Evolutionary conservation across 1,140 invertebrate species (phyloP).

Genomic region (Atta cephalotes): DNA sequence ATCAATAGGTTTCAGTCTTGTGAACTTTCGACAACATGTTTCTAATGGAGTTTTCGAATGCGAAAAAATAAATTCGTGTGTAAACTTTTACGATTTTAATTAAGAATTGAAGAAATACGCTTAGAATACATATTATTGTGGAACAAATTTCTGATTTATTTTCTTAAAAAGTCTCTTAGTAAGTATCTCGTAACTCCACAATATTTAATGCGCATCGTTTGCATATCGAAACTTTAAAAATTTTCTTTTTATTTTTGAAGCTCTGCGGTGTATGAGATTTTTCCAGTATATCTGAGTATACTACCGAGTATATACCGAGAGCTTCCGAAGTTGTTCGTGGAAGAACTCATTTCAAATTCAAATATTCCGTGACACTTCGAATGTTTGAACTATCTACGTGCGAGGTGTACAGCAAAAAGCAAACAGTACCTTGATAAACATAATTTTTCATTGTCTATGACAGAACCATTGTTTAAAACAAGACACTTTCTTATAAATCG

Average conservation of each 20-base stretch:
- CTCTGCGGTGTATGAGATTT: conserved; percentile 19
- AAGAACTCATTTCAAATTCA: conserved; percentile 61
- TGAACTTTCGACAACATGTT: conserved; percentile 31
- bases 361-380: conserved; percentile 59
- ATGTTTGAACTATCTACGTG: conserved; percentile 58
- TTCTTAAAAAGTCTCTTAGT: background rate
- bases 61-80: background rate
- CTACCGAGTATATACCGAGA: conserved; percentile 22
- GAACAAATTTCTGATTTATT: background rate
- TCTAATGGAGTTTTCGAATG: conserved; percentile 29
- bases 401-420: conserved; percentile 44
- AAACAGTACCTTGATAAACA: conserved; percentile 47
- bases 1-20: conserved; percentile 64
- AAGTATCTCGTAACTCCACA: background rate
- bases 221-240: background rate
- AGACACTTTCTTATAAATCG: background rate
- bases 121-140: background rate
- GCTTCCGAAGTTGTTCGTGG: conserved; percentile 39
- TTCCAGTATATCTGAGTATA: conserved; percentile 36
- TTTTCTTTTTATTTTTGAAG: conserved; percentile 18
- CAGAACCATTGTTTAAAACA: background rate
- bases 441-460: conserved; percentile 47
- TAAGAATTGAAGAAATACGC: background rate
- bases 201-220: background rate
- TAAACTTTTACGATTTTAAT: conserved; percentile 6